Percentiles rank a stretch among this genome's conserved stretches.
These are phyloP conservation scores for Malacoraja senta DNA, from an alignment of 2,797 vertebrate species.

Conservation along the genomic window DNA sequence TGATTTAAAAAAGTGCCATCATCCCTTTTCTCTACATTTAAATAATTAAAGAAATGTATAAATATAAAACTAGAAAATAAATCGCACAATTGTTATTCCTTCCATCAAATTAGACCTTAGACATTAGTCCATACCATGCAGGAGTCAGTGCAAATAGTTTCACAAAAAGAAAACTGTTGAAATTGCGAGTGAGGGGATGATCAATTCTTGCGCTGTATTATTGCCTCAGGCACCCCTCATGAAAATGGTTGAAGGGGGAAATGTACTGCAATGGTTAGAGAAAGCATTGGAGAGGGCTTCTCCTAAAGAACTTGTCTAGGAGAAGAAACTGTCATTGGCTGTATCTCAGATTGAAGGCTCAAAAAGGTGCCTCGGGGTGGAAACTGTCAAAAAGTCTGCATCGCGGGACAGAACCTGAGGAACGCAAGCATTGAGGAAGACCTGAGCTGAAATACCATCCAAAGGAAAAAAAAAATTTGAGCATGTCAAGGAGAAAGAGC, in stretches of 20 bases:
- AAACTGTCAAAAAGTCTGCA: conserved; percentile 1
- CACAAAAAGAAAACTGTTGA: neutral
- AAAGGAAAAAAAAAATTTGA: neutral
- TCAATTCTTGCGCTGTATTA: neutral
- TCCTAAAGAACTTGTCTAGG: neutral
- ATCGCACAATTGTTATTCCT: neutral
- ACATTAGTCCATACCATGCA: neutral
- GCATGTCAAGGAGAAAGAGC: neutral
- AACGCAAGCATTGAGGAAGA: neutral
- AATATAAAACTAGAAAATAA: neutral
- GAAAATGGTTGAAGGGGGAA: neutral
- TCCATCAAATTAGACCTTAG: neutral
- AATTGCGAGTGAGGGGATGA: neutral
- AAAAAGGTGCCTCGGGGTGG: neutral
- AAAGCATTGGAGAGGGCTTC: neutral
- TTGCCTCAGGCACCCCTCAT: neutral
- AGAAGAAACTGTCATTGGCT: neutral
- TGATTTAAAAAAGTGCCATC: too few relatives aligned
- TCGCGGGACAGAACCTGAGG: neutral
- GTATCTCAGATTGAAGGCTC: neutral
- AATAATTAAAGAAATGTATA: neutral
- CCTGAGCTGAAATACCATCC: neutral
- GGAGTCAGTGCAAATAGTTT: neutral
- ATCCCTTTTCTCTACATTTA: too few relatives aligned
- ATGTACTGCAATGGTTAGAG: neutral